Evolutionary conservation across 2,888 invertebrate genomes (phyloP).

Genomic region (Rotaria macrura): DNA sequence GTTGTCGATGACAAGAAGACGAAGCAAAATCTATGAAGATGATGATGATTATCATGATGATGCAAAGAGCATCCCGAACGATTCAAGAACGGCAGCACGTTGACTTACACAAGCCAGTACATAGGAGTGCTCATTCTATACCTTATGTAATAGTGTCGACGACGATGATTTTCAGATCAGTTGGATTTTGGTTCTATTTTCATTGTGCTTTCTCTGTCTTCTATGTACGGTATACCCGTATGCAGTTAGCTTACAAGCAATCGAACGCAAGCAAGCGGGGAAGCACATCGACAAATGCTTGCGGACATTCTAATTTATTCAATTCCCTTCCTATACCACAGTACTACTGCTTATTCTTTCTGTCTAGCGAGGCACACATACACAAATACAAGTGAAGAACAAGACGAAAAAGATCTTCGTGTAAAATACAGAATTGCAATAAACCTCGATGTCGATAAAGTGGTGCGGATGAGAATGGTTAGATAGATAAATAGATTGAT

Average conservation of each 20-base stretch:
- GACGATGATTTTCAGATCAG: neutral
- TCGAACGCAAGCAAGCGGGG: neutral
- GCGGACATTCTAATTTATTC: conserved; percentile 12
- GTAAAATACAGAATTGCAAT: neutral
- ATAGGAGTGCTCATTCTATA: neutral
- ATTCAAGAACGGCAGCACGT: neutral
- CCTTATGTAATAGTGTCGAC: neutral
- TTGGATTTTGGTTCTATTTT: neutral
- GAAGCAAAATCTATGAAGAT: neutral
- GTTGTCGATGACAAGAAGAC: neutral
- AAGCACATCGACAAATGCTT: neutral
- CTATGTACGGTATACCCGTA: neutral
- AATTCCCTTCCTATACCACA: neutral
- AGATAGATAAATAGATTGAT: neutral
- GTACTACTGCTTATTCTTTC: neutral
- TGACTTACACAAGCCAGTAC: neutral
- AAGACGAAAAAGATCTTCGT: neutral
- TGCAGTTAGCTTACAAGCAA: neutral
- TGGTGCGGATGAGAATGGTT: neutral
- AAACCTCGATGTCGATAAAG: neutral
- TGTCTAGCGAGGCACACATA: neutral
- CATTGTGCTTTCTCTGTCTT: neutral
- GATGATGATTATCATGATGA: neutral
- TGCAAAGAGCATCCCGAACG: neutral
- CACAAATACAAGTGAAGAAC: neutral